Base-by-base conservation (phyloP, 2,888 invertebrate genomes). In the Tetanocera ferruginea region DNA sequence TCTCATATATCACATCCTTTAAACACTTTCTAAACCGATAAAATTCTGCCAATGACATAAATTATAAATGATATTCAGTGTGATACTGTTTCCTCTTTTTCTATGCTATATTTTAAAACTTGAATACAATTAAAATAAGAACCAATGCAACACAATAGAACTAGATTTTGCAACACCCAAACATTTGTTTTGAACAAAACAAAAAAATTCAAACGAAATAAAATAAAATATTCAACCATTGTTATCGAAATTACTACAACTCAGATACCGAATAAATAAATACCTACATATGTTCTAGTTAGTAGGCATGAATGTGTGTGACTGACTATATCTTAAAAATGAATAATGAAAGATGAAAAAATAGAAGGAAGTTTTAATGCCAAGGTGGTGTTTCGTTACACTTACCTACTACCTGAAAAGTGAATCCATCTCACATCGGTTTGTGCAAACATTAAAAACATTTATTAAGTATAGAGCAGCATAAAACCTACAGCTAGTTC, bases 401-500 rank as follows among this genome's bases (percentile, higher is more conserved):
- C 49, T 70, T 28, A 51, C 25, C 51, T 28, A 70, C 25, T 70
- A 70, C 52, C 34, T 66, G 34, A 43, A 67, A 67, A 28, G 8
- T 8, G 5, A 31, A 67, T 67, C 37, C 14, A 31, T 11, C 8
- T 9, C 66, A 43, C 11, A n/a, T 23, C 70, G 51, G 66, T 28
- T 70, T 70, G 70, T 28, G 70, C 70, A 70, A 70, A 70, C 52
- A 70, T 52, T 70, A n/a, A 52, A 52, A 70, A 49, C 51, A 49
- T 31, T 51, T 14, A 43, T 14, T 43, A 28, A 49, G 70, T 52
- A 28, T 43, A 67, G 31, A 28, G 31, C 23, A 23, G 55, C 6
- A 66, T 25, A 28, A 60, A 25, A 28, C 9, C 60, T 60, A 60
- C 3, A 14, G 17, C 25, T 31, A 60, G 14, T 25, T 14, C 11